Percentiles rank a stretch among this genome's conserved stretches.
Evolutionary conservation across 1,140 invertebrate genomes (phyloP).

Genomic region (Drosophila ironensis): DNA sequence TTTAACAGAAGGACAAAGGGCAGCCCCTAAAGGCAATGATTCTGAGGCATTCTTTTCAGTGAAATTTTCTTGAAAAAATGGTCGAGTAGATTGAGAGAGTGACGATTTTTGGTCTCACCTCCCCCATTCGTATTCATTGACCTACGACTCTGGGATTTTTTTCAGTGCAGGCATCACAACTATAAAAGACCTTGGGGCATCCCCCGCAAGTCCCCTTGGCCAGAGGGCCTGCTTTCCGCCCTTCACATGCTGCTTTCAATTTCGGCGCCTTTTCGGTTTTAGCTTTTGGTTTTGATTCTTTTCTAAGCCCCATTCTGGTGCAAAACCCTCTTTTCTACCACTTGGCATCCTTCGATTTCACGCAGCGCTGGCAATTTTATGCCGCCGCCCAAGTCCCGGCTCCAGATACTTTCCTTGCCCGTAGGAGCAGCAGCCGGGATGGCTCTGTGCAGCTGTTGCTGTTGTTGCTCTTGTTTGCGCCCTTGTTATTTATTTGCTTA

Average conservation of each 20-base stretch:
- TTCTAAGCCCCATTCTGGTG: conserved; percentile 49
- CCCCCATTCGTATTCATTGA: too few relatives aligned
- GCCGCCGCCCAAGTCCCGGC: conserved; percentile 26
- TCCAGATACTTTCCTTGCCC: not conserved
- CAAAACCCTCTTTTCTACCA: not conserved
- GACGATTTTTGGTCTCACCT: too few relatives aligned
- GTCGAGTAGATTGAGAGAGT: too few relatives aligned
- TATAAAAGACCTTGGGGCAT: conserved; percentile 18
- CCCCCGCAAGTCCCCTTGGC: conserved; percentile 6
- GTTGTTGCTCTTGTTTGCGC: conserved; percentile 53
- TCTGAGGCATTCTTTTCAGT: too few relatives aligned
- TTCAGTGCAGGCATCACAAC: not conserved
- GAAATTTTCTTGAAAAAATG: not conserved
- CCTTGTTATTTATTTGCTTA: conserved; percentile 71
- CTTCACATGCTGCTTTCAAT: conserved; percentile 69
- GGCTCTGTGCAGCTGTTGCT: conserved; percentile 41
- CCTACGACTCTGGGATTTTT: too few relatives aligned
- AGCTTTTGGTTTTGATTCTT: conserved; percentile 73
- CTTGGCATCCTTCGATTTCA: conserved; percentile 67
- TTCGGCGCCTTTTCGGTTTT: conserved; percentile 68
- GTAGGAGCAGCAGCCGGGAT: conserved; percentile 5
- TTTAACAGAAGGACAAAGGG: too few relatives aligned
- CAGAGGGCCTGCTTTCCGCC: not conserved
- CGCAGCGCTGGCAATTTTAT: conserved; percentile 76
- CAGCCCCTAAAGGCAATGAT: too few relatives aligned